Evolutionary conservation across 2,113 vertebrate genomes (phyloP), one percentile per base, ranked within the genome.

Genomic region (Atractosteus spatula): DNA sequence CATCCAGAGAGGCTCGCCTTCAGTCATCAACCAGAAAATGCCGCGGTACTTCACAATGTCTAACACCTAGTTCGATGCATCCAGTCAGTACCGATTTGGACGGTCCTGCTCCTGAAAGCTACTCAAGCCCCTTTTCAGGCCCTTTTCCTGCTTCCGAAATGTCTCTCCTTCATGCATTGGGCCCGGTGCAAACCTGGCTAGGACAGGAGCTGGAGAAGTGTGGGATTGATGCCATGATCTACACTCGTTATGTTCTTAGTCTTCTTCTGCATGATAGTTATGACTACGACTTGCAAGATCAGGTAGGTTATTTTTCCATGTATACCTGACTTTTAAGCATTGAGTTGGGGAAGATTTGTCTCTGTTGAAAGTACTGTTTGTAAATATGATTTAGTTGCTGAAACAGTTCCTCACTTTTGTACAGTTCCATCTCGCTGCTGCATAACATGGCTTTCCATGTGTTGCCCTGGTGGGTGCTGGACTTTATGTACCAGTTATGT

Each of bases 191-290:
- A 91, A 98, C 95, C 93, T 99, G 97, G 97, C 95, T 99, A 84
- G 96, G 97, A 84, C 97, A 99, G 89, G 97, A 99, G 94, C 94
- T 99, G 78, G 97, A 99, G 93, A 99, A 99, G 89, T 99, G 97
- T 88, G 97, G 97, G 92, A 99, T 99, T 70, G 97, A 99, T 87
- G 97, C 97, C 85, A 93, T 99, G 95, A 96, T 99, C 84, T 99
- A 99, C 85, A 98, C 96, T 78, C 94, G 97, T 81, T 98, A 99
- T 68, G 94, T 99, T 86, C 96, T 99, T 84, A 99, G 97, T 86
- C 95, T 99, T 79, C 95, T 99, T 86, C 94, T 99, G 88, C 97
- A 99, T 62, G 97, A 99, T 92, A 97, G 93, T 87, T 98, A 94
- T 68, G 97, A 99, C 90, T 97, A 98, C 71, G 97, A 99, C 87